Base-by-base conservation (phyloP, 1,140 invertebrate genomes). In the Megathymus violae region DNA sequence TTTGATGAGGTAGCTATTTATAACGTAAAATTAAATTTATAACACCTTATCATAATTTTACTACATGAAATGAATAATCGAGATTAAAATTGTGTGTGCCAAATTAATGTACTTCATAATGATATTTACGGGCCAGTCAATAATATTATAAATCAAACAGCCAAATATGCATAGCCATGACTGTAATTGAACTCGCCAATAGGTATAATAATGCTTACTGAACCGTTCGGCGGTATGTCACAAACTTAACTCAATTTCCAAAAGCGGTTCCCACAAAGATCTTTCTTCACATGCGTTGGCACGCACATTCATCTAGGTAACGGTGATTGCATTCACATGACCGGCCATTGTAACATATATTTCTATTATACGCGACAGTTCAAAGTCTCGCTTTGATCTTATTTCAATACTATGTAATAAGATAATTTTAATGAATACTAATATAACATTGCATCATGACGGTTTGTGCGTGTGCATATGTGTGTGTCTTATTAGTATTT, bases 211-310 rank as follows among this genome's bases (percentile, higher is more conserved):
- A 3, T 48, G 48, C 11, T 48, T n/a, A 36, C 27, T 38, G 50
- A 43, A 58, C 48, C 48, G 38, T 25, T 27, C 1, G 15, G 11
- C 41, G 7, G 34, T 60, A 41, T 71, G 50, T 76, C 46, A 11
- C 64, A 46, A 43, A 71, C 56, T 66, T 74, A 54, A 79, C 73
- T 78, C 77, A 62, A 80, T 67, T 71, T 71, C 71, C 64, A 77
- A 83, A 82, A 72, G 69, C 69, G 71, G 77, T 87, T 87, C 84
- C 78, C 84, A 87, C 81, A 84, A 86, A 75, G 75, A 83, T 85
- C 80, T 85, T 76, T 83, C 80, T 82, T 79, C 82, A 82, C 81
- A 80, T 86, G 77, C 77, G 78, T 76, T 74, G 78, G 82, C 75
- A 80, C 72, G 74, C 70, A 82, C 80, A 87, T 87, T 87, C 82